Base-by-base conservation (phyloP, 2,888 invertebrate species). In the Trachelus stipa region DNA sequence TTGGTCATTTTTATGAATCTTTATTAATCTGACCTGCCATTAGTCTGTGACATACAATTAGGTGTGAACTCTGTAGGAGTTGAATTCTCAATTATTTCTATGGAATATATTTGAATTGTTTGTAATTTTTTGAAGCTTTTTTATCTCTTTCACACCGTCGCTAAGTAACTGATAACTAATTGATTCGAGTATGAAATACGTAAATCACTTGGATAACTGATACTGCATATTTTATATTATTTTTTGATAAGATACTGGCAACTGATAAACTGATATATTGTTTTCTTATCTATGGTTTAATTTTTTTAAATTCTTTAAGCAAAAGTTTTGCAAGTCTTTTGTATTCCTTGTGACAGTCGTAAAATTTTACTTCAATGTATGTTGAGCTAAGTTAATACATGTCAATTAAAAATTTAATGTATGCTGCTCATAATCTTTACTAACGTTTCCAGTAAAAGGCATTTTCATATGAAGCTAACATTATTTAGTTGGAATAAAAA, bases 231-330 rank as follows among this genome's bases (percentile, higher is more conserved):
- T 11, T 73, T 33, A 34, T 2, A 35, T 76, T 76, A 75, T 12
- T 6, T 12, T 73, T 76, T 37, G 15, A 75, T 79, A 30, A 71
- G 71, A 34, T 15, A 71, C 23, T 33, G n/a, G 15, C 12, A n/a
- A 71, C 71, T 30, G 71, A 30, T 30, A 33, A n/a, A 71, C 71
- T 30, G 71, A 30, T 30, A 33, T 33, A 30, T 30, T 71, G 34
- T 0, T 71, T 2, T 33, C 23, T 71, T 33, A 12, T 33, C 1
- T 9, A 15, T 30, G 15, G 30, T 3, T 33, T 30, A 71, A 71
- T 30, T 15, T 71, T 30, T 35, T 12, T 3, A 15, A 33, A 30
- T 9, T 0, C 23, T 71, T 30, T 11, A 30, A 30, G 12, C 3
- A 9, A 31, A 1, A 77, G 23, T 6, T 6, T 23, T 1, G 6